phyloP scores from a whole-genome alignment of 2,888 invertebrate genomes.

The Agrotis ipsilon region DNA sequence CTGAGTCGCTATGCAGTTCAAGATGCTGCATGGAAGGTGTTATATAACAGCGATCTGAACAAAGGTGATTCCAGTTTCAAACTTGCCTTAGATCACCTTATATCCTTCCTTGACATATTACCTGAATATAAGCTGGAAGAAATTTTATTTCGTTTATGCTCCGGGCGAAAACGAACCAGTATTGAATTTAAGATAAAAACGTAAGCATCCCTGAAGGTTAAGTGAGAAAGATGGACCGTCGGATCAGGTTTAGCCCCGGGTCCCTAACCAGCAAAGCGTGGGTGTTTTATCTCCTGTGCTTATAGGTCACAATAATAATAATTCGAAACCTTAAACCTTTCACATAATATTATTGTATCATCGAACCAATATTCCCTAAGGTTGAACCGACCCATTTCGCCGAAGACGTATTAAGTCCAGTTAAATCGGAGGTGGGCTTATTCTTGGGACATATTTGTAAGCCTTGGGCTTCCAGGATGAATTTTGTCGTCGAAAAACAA shows the following conservation, averaged over 20 bases:
- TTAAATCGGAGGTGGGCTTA: conserved; percentile 34
- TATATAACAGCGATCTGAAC: neutral
- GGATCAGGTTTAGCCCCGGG: neutral
- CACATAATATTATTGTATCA: conserved; percentile 35
- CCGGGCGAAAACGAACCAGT: neutral
- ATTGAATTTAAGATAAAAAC: conserved; percentile 12
- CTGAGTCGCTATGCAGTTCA: neutral
- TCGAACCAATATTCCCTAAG: conserved; percentile 28
- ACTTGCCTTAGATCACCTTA: neutral
- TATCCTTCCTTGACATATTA: neutral
- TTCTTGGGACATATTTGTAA: conserved; percentile 21
- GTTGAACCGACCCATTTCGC: conserved; percentile 24
- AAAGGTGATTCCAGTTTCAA: neutral
- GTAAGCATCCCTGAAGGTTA: conserved; percentile 10
- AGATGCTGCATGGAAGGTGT: neutral
- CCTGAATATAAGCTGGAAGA: neutral
- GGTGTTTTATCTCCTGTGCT: conserved; percentile 14
- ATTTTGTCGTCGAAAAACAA: conserved; percentile 26
- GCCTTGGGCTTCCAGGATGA: conserved; percentile 3
- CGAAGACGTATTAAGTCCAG: conserved; percentile 44
- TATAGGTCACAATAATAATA: conserved; percentile 32
- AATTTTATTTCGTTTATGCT: neutral
- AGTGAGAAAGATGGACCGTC: conserved; percentile 17
- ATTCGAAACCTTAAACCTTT: conserved; percentile 31
- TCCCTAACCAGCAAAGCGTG: neutral